Base-by-base conservation (phyloP, 2,888 invertebrate species). In the Eupelmus urozonus region DNA sequence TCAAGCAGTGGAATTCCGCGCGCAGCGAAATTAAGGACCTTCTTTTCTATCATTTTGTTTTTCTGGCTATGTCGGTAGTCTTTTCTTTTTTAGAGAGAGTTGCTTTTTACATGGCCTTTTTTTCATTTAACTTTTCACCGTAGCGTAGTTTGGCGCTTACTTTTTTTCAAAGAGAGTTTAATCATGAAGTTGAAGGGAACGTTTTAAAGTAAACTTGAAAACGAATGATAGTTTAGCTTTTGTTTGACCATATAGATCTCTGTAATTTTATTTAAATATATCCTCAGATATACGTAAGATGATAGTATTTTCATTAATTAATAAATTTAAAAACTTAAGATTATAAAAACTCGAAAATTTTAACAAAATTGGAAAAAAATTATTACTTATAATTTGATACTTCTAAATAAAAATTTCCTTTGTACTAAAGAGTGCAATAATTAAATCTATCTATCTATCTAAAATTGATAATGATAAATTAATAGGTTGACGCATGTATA, bases 11-110 rank as follows among this genome's bases (percentile, higher is more conserved):
- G 65, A 62, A 80, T 75, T 72, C 78, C 76, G 23, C 60, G 34
- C 70, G 69, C 62, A n/a, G n/a, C n/a, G 27, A 73, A 76, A 76
- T 76, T 76, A 76, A 80, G 73, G 76, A 60, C 70, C 55, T 53
- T 25, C 49, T 18, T 51, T 18, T 29, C 18, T 63, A 23, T 63
- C 34, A n/a, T 23, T 63, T 57, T 40, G 23, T 42, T 40, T 65
- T 27, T 13, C 27, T 55, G 20, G 7, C 40, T 45, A 13, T 18
- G 4, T 23, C 11, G 11, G n/a, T 59, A 5, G 16, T 57, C 27
- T 13, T 29, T 23, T 73, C 53, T 76, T 57, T 62, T 76, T n/a
- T 20, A 20, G 18, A 2, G 45, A 2, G 45, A 16, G 45, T n/a
- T 45, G 4, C 9, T 16, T 7, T 45, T 45, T 16, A 16, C 45